phyloP scores from a whole-genome alignment of 2,797 vertebrate species.

The Hippocampus kuda region DNA sequence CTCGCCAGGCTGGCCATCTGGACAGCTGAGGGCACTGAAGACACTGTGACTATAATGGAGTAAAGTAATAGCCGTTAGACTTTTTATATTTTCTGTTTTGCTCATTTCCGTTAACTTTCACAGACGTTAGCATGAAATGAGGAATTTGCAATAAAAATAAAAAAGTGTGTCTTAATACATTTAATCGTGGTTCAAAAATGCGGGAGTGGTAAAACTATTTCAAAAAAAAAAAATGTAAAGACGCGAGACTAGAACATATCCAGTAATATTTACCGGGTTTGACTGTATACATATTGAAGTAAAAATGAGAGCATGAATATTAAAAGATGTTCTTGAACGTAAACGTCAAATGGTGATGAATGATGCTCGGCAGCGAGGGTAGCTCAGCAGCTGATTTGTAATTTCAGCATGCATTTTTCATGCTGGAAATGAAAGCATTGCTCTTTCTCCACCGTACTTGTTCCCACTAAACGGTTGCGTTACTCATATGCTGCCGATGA shows the following conservation, averaged over 20 bases:
- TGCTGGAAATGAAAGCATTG: conserved; percentile 7
- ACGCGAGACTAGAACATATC: neutral
- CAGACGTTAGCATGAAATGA: too few species aligned
- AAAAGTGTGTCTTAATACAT: neutral
- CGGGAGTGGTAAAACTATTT: neutral
- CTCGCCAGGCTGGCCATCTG: conserved; percentile 74
- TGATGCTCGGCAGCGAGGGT: conserved; percentile 10
- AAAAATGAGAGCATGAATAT: conserved; percentile 26
- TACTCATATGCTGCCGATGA: conserved; percentile 13
- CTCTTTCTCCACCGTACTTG: conserved; percentile 11
- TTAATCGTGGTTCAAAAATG: neutral
- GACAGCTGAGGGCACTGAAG: conserved; percentile 65
- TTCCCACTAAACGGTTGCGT: conserved; percentile 8
- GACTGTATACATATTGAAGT: conserved; percentile 10
- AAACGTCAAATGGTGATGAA: conserved; percentile 29
- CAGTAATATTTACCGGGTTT: neutral
- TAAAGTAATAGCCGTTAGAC: neutral
- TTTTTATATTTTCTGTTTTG: neutral
- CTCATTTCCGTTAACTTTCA: neutral
- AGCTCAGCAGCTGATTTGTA: conserved; percentile 17
- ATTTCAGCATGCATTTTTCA: conserved; percentile 24
- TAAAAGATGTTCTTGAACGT: conserved; percentile 25
- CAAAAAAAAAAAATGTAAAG: neutral
- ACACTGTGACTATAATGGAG: conserved; percentile 36
- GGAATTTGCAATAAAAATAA: too few species aligned